Evolutionary conservation across 2,888 invertebrate species (phyloP), one percentile per base, ranked within the genome.

Genomic region (Protophormia terraenovae): DNA sequence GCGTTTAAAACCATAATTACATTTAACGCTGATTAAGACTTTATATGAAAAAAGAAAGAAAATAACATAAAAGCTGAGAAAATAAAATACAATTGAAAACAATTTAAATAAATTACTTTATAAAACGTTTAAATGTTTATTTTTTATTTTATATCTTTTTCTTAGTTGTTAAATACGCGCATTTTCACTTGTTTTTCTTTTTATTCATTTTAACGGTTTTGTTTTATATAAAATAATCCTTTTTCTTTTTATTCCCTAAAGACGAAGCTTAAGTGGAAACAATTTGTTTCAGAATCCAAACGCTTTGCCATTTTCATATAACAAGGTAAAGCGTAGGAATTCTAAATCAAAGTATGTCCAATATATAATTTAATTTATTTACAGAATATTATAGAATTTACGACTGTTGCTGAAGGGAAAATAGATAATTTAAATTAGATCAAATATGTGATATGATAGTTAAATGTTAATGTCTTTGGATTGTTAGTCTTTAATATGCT

Each of bases 271-370:
- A 90, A 82, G 71, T 78, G 85, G 85, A 85, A 85, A 85, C 91
- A 94, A 94, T 95, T 94, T 93, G 97, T 96, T 97, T 97, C 96
- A 97, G 97, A 97, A 97, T 97, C 97, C 97, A 96, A 97, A 97
- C 97, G 97, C 97, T 97, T 97, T 97, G 96, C 97, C 97, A 94
- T 93, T 90, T 88, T 88, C 89, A 93, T 90, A 93, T 93, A 91
- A 93, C 93, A 95, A 96, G 96, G 97, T 97, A 97, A 97, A 97
- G 97, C 97, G 97, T 97, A 97, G 97, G 97, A 97, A 97, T 97
- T 97, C 97, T 97, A 97, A 97, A 96, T 94, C 96, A 93, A 95
- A 95, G 94, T 85, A 79, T 85, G 75, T 75, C 85, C 85, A 85
- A 85, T 72, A 66, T 47, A n/a, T 50, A 38, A 29, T 58, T 32